phyloP scores from a whole-genome alignment of 2,113 vertebrate genomes.

The Neomonachus schauinslandi region DNA sequence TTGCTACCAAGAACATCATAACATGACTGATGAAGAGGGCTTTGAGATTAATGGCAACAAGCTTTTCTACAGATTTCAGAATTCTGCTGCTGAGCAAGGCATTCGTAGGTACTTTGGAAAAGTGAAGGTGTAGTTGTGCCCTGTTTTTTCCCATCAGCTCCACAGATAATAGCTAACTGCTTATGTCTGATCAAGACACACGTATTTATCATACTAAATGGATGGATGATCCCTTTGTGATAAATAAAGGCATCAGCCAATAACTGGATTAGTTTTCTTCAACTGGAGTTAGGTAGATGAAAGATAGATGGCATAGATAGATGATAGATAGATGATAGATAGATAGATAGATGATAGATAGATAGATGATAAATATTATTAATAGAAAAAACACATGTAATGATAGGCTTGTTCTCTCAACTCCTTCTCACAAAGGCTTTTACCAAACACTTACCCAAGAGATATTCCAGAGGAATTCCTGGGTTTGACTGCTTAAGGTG shows the following conservation, averaged over 20 bases:
- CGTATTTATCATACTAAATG: background rate
- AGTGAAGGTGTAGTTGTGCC: background rate
- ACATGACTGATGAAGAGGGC: background rate
- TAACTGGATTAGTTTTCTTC: background rate
- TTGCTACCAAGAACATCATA: conserved; percentile 30
- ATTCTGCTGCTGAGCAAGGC: background rate
- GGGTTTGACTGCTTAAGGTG: background rate
- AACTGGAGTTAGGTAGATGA: background rate
- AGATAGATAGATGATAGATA: background rate
- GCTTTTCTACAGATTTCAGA: background rate
- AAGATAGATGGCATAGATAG: background rate
- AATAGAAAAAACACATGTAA: background rate
- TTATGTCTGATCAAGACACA: background rate
- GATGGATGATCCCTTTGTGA: background rate
- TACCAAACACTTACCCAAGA: background rate
- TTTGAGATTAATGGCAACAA: background rate
- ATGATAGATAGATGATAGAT: background rate
- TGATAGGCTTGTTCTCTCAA: background rate
- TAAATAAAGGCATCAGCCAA: background rate
- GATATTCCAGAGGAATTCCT: background rate
- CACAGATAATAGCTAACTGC: background rate
- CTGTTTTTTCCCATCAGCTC: background rate
- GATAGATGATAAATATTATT: background rate
- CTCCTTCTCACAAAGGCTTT: background rate
- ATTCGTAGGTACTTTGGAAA: background rate